phyloP scores from a whole-genome alignment of 1,140 invertebrate genomes.

The Gonioctena quinquepunctata region DNA sequence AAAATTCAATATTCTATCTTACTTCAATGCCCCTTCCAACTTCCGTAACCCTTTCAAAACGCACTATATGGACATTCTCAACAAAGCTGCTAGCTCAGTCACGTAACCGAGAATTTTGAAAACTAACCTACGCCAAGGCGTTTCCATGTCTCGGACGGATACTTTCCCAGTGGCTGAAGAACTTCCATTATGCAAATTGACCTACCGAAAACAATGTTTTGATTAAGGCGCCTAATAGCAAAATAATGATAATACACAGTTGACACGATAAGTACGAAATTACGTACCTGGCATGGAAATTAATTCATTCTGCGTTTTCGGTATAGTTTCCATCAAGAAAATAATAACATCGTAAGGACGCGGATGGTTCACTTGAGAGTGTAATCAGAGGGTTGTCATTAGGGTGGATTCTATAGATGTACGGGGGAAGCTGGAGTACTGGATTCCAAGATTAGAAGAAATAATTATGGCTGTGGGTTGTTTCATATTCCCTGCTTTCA shows the following conservation, averaged over 20 bases:
- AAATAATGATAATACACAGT: constrained; percentile 18
- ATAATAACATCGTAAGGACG: not conserved
- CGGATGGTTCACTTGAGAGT: not conserved
- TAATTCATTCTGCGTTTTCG: not conserved
- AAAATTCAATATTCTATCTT: no score
- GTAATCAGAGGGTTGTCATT: constrained; percentile 5
- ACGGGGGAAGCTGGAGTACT: not conserved
- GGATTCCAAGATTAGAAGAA: no score
- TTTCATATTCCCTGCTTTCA: no score
- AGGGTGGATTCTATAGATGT: not conserved
- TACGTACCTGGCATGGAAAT: constrained; percentile 1
- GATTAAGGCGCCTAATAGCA: not conserved
- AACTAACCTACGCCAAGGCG: not conserved
- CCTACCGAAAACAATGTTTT: constrained; percentile 1
- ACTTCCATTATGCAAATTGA: not conserved
- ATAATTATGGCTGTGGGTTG: no score
- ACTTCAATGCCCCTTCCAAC: no score
- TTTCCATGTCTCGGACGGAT: not conserved
- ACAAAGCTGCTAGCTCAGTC: no score
- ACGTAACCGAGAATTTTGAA: not conserved
- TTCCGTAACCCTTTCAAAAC: no score
- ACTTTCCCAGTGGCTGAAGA: not conserved
- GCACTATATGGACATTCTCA: no score
- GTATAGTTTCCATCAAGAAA: not conserved
- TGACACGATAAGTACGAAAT: constrained; percentile 22